A percentile compares a stretch with the other conserved stretches of the same genome.
phyloP scores from a whole-genome alignment of 2,113 vertebrate species.

The Callorhinus ursinus region DNA sequence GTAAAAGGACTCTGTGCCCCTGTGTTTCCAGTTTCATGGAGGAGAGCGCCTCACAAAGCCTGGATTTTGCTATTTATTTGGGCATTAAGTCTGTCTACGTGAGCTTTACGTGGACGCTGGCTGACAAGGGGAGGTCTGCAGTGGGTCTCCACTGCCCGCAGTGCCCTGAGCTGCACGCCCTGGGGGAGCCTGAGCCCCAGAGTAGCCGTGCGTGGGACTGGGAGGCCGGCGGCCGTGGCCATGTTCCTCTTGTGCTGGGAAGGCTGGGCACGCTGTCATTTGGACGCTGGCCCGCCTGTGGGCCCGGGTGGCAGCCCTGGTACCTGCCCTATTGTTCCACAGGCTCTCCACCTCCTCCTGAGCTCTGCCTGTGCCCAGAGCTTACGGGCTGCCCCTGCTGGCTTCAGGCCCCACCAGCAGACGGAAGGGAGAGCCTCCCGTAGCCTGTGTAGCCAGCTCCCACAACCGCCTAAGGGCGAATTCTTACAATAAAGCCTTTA shows the following conservation, averaged over 20 bases:
- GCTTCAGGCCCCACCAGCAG: rapidly evolving
- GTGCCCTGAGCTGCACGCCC: rapidly evolving
- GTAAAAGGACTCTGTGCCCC: rapidly evolving
- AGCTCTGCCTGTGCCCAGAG: rapidly evolving
- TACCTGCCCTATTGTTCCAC: rapidly evolving
- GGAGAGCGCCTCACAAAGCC: rapidly evolving
- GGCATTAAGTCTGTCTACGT: no score
- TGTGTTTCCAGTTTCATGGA: rapidly evolving
- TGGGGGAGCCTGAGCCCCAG: no score
- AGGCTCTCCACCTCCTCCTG: background rate
- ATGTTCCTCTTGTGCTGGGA: no score
- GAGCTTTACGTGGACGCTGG: rapidly evolving
- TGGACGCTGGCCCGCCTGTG: background rate
- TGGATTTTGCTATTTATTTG: background rate
- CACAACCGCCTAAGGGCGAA: rapidly evolving
- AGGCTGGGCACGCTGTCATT: background rate
- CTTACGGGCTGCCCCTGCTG: rapidly evolving
- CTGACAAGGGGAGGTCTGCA: rapidly evolving
- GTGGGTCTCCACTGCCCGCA: no score
- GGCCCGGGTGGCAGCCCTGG: rapidly evolving
- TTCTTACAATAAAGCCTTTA: background rate
- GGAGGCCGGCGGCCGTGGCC: background rate
- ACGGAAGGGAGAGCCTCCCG: rapidly evolving
- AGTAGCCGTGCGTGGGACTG: rapidly evolving
- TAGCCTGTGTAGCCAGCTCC: rapidly evolving